Evolutionary conservation across 2,113 vertebrate genomes (phyloP).

Genomic region (Turnix velox): DNA sequence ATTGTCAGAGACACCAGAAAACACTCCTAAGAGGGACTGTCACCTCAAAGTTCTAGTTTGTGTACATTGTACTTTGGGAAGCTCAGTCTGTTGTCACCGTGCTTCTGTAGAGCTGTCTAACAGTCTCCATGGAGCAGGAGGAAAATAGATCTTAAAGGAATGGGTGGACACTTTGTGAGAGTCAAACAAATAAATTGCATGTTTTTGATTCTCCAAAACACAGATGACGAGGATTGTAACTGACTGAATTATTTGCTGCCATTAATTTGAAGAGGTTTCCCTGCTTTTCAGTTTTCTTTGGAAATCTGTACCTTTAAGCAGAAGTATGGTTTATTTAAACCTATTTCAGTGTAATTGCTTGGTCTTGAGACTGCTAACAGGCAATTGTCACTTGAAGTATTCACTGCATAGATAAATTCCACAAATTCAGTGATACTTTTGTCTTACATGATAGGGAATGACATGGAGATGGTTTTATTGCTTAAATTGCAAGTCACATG

Average conservation of each 20-base stretch:
- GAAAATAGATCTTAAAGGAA: constrained; percentile 2
- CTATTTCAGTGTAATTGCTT: background rate
- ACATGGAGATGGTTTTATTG: background rate
- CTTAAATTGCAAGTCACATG: background rate
- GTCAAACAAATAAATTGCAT: constrained; percentile 30
- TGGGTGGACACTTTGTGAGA: constrained; percentile 20
- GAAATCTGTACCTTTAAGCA: background rate
- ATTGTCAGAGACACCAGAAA: background rate
- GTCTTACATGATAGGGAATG: background rate
- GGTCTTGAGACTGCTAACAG: background rate
- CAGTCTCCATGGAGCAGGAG: background rate
- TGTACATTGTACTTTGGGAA: background rate
- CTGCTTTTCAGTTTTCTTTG: background rate
- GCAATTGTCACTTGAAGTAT: background rate
- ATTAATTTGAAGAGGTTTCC: constrained; percentile 23
- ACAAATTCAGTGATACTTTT: background rate
- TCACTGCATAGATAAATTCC: background rate
- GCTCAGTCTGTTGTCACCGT: background rate
- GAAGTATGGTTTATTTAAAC: background rate
- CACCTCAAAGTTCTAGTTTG: background rate
- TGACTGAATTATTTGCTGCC: background rate
- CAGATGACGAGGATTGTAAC: background rate
- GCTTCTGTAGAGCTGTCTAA: background rate
- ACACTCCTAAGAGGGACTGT: background rate
- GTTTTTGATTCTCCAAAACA: background rate